Percentiles rank a stretch among this genome's conserved stretches.
Conservation (phyloP, 2,888 invertebrate genomes). For the Schrankia costaestrigalis region DNA sequence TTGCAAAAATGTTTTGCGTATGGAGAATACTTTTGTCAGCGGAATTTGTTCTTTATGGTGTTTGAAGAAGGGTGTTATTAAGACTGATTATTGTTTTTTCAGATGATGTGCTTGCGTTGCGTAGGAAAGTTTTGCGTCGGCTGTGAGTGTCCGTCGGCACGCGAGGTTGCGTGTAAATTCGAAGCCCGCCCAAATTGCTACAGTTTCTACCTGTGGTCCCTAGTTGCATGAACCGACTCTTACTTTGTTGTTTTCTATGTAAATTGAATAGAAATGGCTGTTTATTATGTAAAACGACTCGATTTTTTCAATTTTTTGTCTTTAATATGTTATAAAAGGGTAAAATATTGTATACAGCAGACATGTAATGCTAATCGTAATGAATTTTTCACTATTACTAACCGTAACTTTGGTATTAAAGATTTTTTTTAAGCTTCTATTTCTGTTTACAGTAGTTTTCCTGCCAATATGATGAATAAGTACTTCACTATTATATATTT, state of each 20-base stretch:
- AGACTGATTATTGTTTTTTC: slow-evolving; percentile 45
- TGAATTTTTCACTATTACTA: no score
- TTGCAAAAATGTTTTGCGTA: slow-evolving; percentile 17
- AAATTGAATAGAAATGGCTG: slow-evolving; percentile 23
- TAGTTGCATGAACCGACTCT: slow-evolving; percentile 30
- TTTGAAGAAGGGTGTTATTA: slow-evolving; percentile 35
- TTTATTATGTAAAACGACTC: slow-evolving; percentile 8
- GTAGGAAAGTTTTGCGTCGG: slow-evolving; percentile 47
- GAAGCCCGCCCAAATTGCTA: slow-evolving; percentile 45
- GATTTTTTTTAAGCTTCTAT: no score
- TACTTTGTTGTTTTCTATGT: slow-evolving; percentile 32
- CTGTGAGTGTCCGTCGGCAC: slow-evolving; percentile 62
- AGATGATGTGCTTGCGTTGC: slow-evolving; percentile 49
- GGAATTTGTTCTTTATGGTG: slow-evolving; percentile 30
- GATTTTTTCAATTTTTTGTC: background rate
- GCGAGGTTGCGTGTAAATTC: slow-evolving; percentile 61
- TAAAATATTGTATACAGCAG: no score
- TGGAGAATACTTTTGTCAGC: slow-evolving; percentile 12
- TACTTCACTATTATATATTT: no score
- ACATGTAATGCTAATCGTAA: no score
- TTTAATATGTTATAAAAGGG: no score
- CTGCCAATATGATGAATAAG: no score
- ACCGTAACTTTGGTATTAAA: no score
- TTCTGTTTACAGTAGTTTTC: no score
- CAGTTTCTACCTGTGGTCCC: slow-evolving; percentile 42